Conservation (phyloP, 1,140 invertebrate species). For the Lanistes nyassanus region DNA sequence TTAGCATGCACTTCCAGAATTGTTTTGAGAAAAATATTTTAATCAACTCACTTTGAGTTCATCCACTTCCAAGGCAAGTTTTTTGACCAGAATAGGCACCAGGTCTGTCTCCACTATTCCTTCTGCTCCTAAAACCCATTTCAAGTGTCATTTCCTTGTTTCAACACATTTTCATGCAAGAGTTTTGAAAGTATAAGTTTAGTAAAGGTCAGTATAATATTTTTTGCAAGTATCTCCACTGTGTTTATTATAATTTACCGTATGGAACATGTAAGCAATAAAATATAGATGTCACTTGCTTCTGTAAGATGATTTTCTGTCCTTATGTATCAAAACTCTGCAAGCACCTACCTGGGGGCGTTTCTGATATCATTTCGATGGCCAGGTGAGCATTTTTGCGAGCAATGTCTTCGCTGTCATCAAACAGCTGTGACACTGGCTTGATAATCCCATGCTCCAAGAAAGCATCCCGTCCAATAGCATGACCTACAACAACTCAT, state of each 20-base stretch:
- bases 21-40: background rate
- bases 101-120: slow-evolving; percentile 62
- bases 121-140: slow-evolving; percentile 53
- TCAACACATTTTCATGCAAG: background rate
- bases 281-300: background rate
- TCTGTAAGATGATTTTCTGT: too few species aligned
- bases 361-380: slow-evolving; percentile 65
- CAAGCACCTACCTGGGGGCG: slow-evolving; percentile 51
- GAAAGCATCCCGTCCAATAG: slow-evolving; percentile 65
- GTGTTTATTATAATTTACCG: too few species aligned
- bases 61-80: slow-evolving; percentile 61
- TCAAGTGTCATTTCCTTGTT: background rate
- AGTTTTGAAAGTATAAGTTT: too few species aligned
- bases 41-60: slow-evolving; percentile 62
- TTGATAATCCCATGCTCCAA: slow-evolving; percentile 60
- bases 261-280: too few species aligned
- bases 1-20: too few species aligned
- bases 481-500: slow-evolving; percentile 53
- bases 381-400: slow-evolving; percentile 65
- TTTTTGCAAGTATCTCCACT: too few species aligned
- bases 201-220: too few species aligned
- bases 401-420: slow-evolving; percentile 64
- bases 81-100: slow-evolving; percentile 59
- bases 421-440: slow-evolving; percentile 62
- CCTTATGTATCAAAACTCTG: background rate